Conservation (phyloP, 30 jellyfish, hydroid and myxozoan species). For the Mastigias papua region DNA sequence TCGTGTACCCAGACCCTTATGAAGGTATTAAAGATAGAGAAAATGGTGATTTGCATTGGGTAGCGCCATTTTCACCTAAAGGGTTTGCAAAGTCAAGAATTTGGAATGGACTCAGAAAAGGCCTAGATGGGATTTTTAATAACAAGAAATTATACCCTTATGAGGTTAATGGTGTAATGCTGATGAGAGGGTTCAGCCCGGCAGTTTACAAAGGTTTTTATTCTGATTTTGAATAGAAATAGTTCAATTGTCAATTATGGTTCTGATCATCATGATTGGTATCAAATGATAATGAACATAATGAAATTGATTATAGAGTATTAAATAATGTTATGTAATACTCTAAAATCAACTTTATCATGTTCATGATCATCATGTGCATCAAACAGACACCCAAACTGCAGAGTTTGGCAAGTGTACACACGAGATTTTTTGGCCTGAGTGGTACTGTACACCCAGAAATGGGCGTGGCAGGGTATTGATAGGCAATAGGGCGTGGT, state of each 20-base stretch:
- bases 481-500: too few species aligned
- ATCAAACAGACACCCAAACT: not conserved
- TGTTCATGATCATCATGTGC: not conserved
- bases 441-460: too few species aligned
- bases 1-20: constrained; percentile 60
- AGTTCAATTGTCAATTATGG: too few species aligned
- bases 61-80: constrained; percentile 61
- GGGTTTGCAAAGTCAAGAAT: constrained; percentile 36
- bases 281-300: too few species aligned
- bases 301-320: too few species aligned
- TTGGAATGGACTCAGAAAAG: constrained; percentile 48
- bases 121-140: constrained; percentile 53
- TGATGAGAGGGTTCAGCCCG: constrained; percentile 69
- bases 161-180: constrained; percentile 49
- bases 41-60: constrained; percentile 74
- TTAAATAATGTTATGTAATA: too few species aligned
- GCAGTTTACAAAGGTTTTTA: constrained; percentile 56
- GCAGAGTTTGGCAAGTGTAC: too few species aligned
- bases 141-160: constrained; percentile 44
- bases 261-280: too few species aligned
- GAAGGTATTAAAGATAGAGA: not conserved
- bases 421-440: too few species aligned
- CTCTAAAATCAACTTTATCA: too few species aligned
- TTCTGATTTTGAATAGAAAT: too few species aligned
- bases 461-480: too few species aligned